These are phyloP conservation scores for Phaenicophaeus curvirostris DNA, from an alignment of 2,797 vertebrate species.

Conservation along the genomic window DNA sequence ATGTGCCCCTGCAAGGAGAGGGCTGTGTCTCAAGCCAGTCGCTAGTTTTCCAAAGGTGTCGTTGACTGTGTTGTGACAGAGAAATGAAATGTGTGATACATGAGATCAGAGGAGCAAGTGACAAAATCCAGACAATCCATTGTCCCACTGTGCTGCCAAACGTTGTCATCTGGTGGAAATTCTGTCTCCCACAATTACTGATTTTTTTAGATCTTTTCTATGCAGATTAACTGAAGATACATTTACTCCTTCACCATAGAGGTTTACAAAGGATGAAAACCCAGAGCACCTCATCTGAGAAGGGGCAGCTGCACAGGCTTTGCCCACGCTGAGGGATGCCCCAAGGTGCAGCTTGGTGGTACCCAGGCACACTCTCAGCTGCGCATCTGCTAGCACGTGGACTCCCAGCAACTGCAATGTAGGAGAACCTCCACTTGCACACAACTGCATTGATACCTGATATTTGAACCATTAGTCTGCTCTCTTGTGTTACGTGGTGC, in stretches of 20 bases:
- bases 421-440: not conserved
- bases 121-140: not conserved
- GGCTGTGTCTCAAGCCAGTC: not conserved
- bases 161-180: not conserved
- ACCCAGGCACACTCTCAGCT: not conserved
- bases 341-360: not conserved
- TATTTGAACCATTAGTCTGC: not conserved
- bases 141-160: conserved; percentile 34
- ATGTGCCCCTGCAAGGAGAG: not conserved
- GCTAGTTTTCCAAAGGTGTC: too few species aligned
- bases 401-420: not conserved
- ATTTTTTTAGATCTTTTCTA: not conserved
- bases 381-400: fast-evolving
- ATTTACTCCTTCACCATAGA: not conserved
- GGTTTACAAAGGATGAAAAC: not conserved
- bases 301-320: not conserved
- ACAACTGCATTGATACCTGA: not conserved
- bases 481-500: fast-evolving
- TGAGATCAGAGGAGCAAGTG: not conserved
- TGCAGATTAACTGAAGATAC: not conserved
- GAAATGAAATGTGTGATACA: not conserved
- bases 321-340: not conserved
- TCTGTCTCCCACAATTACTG: not conserved
- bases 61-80: not conserved
- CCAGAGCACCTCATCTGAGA: not conserved